A percentile compares a stretch with the other conserved stretches of the same genome.
These are phyloP conservation scores for Heterohyrax brucei DNA, from an alignment of 2,797 vertebrate genomes.

Conservation along the genomic window DNA sequence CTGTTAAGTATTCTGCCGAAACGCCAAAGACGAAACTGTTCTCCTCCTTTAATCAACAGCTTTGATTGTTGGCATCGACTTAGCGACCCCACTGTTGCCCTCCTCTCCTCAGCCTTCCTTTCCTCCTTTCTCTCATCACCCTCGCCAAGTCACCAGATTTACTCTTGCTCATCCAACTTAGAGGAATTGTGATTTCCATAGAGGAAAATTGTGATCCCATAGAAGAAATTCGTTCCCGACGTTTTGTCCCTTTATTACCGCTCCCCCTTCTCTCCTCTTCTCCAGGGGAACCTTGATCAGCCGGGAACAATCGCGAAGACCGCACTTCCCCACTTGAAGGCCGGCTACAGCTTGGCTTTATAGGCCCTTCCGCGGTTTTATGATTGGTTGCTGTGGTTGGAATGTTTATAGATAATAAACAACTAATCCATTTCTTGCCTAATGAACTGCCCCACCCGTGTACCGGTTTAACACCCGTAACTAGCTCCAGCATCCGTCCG, in stretches of 20 bases:
- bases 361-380: slow-evolving; percentile 84
- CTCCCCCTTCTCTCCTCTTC: background rate
- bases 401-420: slow-evolving; percentile 87
- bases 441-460: slow-evolving; percentile 76
- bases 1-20: slow-evolving; percentile 36
- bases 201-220: background rate
- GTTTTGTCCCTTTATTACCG: background rate
- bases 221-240: background rate
- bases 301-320: background rate
- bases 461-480: slow-evolving; percentile 59
- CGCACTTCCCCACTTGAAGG: background rate
- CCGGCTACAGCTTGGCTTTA: slow-evolving; percentile 52
- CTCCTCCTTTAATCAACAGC: slow-evolving; percentile 48
- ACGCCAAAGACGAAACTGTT: slow-evolving; percentile 64
- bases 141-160: background rate
- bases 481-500: slow-evolving; percentile 55
- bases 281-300: slow-evolving; percentile 53
- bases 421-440: slow-evolving; percentile 84
- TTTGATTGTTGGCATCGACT: background rate
- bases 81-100: background rate
- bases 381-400: slow-evolving; percentile 77
- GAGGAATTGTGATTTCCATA: background rate
- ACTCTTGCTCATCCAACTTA: background rate
- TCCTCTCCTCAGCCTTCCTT: background rate
- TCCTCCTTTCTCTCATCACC: background rate